Evolutionary conservation across 2,888 invertebrate genomes (phyloP), one percentile per base, ranked within the genome.

Genomic region (Thysanoteuthis rhombus): DNA sequence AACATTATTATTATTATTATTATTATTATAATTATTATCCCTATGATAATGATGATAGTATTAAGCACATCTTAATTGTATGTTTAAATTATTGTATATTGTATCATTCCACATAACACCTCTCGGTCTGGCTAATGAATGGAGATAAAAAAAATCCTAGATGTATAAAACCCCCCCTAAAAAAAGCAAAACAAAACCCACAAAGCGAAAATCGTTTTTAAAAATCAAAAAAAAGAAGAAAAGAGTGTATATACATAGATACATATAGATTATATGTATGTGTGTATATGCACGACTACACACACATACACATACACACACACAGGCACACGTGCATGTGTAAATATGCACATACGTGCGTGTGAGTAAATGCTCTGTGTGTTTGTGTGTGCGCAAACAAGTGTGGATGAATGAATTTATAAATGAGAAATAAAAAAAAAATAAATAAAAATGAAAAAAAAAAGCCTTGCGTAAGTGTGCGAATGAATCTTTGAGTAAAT

Each of bases 11-110:
- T 75, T 75, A 75, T 36, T 75, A 75, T 36, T 36, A 91, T 40
- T 91, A 91, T 91, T 39, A 32, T 36, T 52, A 25, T 0, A 25
- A 52, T 52, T 6, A 52, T 52, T 52, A 22, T 25, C 25, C 47
- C 89, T 89, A 89, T 90, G 36, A 90, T 90, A 25, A 90, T 38
- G 90, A 90, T 39, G 38, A 90, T 39, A 38, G 25, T 39, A 90
- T 91, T 42, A 91, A 40, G 39, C 91, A 91, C 91, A 39, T 40
- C 36, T 90, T 40, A 90, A 28, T 90, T 91, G 91, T 91, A 39
- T 91, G 42, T 91, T 91, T 91, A 40, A 42, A 40, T 91, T 91
- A 75, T 75, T 75, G 75, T 75, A 36, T 19, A 75, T 75, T 75
- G 75, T n/a, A 75, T 75, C 75, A 75, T 75, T 75, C 75, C 75